These are phyloP conservation scores for Helarctos malayanus DNA, from an alignment of 2,797 vertebrate genomes.

Conservation along the genomic window DNA sequence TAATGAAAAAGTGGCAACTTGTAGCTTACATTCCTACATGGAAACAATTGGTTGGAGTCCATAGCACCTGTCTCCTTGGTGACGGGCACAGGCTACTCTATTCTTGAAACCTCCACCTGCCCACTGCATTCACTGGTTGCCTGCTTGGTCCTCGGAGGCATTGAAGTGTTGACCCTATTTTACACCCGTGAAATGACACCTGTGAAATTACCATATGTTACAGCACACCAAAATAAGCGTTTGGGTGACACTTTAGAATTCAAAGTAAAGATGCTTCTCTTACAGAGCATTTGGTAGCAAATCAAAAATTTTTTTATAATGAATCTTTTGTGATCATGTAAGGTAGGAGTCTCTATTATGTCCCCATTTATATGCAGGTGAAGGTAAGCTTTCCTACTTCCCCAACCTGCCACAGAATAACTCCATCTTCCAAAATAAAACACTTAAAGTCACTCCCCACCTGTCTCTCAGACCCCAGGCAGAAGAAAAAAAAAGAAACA, in stretches of 20 bases:
- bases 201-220: neutral
- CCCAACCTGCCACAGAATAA: neutral
- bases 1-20: neutral
- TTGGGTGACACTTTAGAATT: neutral
- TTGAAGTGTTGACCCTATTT: neutral
- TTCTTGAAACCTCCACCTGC: neutral
- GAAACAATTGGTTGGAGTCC: neutral
- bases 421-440: neutral
- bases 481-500: neutral
- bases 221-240: neutral
- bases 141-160: neutral
- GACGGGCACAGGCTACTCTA: fast-evolving
- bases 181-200: neutral
- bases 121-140: neutral
- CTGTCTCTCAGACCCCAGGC: neutral
- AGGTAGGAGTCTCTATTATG: neutral
- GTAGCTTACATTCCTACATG: neutral
- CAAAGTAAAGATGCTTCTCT: neutral
- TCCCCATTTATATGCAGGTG: neutral
- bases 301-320: neutral
- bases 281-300: neutral
- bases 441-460: neutral
- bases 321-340: neutral
- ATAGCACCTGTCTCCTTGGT: neutral
- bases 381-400: neutral